Base-by-base conservation (phyloP, 1,140 invertebrate genomes). In the Caenorhabditis elegans region DNA sequence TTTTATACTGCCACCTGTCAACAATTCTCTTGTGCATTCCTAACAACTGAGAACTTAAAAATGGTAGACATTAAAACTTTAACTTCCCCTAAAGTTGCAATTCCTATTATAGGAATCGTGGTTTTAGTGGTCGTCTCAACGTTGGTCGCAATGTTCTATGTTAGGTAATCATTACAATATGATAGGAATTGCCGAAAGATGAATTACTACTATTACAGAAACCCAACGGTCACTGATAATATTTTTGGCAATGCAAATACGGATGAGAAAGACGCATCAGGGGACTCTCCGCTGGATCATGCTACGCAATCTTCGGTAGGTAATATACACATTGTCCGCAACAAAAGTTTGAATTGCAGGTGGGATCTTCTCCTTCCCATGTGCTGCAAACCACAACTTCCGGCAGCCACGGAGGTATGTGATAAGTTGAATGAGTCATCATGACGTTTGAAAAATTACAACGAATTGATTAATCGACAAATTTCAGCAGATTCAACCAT, bases 1-100 rank as follows among this genome's bases (percentile, higher is more conserved):
- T 34, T 60, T 60, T 5, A 15, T 15, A 8, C 39, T 5, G 39
- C 5, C 39, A 43, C 39, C 39, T 43, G 39, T 5, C 39, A 15
- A 15, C 39, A 8, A 15, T 53, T 8, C 1, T 53, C 19, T 26
- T 34, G 2, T 22, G 13, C 26, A 15, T 15, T 60, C 26, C 26
- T 51, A 10, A 19, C 49, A 13, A 26, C 22, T 26, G 22, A 53
- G 11, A 60, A 34, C 22, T 28, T 17, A 22, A 5, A n/a, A 22
- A 79, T 79, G 78, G 78, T 79, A 19, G 55, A 79, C 6, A 19
- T 48, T 1, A 79, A 79, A 26, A 22, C 51, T 11, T 22, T 79
- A 24, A 10, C 55, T 43, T 65, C 78, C n/a, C 78, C 78, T 0
- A 79, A 79, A 43, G 78, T 79, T 11, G 51, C 78, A 6, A 26